Evolutionary conservation across 2,888 invertebrate genomes (phyloP).

Genomic region (Xanthostigma xanthostigma): DNA sequence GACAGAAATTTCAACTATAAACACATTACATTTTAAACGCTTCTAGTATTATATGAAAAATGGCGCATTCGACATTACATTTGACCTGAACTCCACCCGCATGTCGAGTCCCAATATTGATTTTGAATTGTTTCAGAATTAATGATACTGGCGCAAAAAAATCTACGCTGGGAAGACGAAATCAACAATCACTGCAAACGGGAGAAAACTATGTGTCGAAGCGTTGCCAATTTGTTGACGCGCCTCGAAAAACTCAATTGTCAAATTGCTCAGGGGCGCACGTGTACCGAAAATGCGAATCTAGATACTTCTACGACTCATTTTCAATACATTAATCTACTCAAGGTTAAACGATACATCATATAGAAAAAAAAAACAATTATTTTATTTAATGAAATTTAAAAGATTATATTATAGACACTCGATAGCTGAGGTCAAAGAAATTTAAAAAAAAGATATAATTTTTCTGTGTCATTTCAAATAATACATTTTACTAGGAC

Average conservation of each 20-base stretch:
- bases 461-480: background rate
- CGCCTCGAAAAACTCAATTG: slow-evolving; percentile 40
- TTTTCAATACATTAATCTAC: background rate
- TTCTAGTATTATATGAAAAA: no score
- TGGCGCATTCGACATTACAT: no score
- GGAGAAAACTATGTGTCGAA: slow-evolving; percentile 38
- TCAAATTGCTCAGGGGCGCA: slow-evolving; percentile 1
- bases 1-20: no score
- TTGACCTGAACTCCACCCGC: no score
- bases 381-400: no score
- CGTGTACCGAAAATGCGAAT: background rate
- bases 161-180: slow-evolving; percentile 49
- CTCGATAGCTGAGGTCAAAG: background rate
- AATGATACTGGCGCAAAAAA: slow-evolving; percentile 57
- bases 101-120: background rate
- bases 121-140: slow-evolving; percentile 25
- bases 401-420: no score
- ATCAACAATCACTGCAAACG: slow-evolving; percentile 40
- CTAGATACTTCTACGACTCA: background rate
- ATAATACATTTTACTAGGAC: slow-evolving; percentile 31
- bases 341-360: background rate
- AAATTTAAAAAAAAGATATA: background rate
- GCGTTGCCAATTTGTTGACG: slow-evolving; percentile 43
- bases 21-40: no score
- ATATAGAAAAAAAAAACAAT: no score